phyloP scores from a whole-genome alignment of 1,140 invertebrate genomes.

The Lepidotrigona ventralis region DNA sequence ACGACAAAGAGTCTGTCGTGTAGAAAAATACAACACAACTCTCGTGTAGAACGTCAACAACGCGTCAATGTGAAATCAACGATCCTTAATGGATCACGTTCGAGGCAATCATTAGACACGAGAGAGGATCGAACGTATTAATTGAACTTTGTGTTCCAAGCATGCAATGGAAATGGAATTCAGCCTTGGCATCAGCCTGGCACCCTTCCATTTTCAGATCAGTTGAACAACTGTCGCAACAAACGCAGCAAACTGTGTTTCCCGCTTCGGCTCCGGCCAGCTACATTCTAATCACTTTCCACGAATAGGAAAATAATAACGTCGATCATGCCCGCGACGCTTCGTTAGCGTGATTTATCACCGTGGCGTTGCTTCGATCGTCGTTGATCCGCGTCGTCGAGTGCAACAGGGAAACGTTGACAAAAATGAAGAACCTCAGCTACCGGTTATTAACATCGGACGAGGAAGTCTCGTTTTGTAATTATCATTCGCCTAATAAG shows the following conservation, averaged over 20 bases:
- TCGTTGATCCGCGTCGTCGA: not conserved
- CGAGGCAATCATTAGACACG: not conserved
- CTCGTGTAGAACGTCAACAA: not conserved
- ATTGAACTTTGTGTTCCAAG: constrained; percentile 1
- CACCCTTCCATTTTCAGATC: constrained; percentile 49
- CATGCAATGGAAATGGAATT: constrained; percentile 46
- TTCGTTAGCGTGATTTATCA: constrained; percentile 50
- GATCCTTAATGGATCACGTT: not conserved
- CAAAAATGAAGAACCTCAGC: not conserved
- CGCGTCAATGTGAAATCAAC: not conserved
- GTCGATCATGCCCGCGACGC: constrained; percentile 1
- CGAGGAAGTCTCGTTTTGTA: not conserved
- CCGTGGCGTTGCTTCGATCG: not conserved
- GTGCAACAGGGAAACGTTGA: not conserved
- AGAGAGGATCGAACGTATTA: constrained; percentile 8
- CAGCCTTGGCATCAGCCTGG: constrained; percentile 50
- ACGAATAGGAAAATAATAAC: constrained; percentile 38
- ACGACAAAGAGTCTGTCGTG: not conserved
- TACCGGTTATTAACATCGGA: not conserved
- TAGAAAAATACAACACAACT: no score
- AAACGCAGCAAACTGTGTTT: not conserved
- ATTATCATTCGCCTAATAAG: not conserved
- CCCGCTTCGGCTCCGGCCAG: not conserved
- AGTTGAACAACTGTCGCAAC: constrained; percentile 30
- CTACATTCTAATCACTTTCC: constrained; percentile 43